Conservation (phyloP, 2,888 invertebrate species). For the Noctua janthina region DNA sequence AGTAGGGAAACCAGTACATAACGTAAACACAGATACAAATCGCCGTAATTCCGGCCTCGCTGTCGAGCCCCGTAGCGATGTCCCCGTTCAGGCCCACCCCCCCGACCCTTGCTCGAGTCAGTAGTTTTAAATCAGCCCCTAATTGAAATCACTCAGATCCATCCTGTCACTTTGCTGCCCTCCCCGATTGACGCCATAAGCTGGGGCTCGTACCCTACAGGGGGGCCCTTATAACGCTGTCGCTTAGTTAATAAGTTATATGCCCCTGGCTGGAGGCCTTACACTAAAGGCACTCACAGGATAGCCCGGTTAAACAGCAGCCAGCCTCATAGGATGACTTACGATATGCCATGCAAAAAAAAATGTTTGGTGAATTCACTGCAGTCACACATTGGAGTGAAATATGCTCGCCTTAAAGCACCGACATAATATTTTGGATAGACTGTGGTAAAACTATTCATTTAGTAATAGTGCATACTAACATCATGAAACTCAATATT, state of each 20-base stretch:
- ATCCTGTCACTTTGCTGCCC: neutral
- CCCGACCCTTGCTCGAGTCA: no score
- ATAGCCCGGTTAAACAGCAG: neutral
- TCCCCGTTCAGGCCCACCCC: neutral
- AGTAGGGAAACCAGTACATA: no score
- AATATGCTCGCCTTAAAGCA: slow-evolving; percentile 16
- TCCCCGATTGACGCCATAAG: neutral
- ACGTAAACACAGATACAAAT: neutral
- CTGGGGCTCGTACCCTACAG: neutral
- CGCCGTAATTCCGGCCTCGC: neutral
- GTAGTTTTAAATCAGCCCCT: no score
- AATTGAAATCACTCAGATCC: no score
- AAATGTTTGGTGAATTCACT: neutral
- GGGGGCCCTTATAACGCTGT: neutral
- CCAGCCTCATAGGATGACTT: neutral
- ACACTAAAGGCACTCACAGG: neutral
- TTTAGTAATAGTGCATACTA: slow-evolving; percentile 29
- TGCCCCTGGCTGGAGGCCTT: neutral
- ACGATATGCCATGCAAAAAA: neutral
- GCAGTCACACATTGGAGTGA: slow-evolving; percentile 2
- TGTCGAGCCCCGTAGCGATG: neutral
- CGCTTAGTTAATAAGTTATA: neutral
- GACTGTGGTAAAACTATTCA: slow-evolving; percentile 24
- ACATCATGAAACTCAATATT: slow-evolving; percentile 53
- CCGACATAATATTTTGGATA: neutral